These are phyloP conservation scores for human DNA, from an alignment of 2,113 vertebrate genomes.

Conservation along the genomic window DNA sequence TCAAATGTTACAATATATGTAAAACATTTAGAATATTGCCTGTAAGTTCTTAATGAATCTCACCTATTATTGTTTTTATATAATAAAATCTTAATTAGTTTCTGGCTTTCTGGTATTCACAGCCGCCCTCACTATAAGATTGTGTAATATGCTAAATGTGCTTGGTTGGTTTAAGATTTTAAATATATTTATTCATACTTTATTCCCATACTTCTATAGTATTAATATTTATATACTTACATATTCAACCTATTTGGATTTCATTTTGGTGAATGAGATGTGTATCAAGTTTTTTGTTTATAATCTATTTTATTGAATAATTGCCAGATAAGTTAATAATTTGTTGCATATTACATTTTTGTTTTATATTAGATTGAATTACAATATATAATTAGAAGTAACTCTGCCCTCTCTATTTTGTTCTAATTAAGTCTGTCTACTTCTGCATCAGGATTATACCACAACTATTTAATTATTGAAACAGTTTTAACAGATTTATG, in stretches of 20 bases:
- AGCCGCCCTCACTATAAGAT: not conserved
- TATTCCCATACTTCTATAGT: not conserved
- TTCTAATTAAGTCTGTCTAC: not conserved
- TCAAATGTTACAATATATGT: not conserved
- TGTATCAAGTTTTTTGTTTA: not conserved
- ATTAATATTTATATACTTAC: not conserved
- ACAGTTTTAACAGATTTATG: not conserved
- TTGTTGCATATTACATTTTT: not conserved
- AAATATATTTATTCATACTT: not conserved
- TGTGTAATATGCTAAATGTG: not conserved
- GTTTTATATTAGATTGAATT: not conserved
- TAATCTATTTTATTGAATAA: not conserved
- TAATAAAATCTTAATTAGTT: not conserved
- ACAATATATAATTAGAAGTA: not conserved
- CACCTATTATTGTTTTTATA: not conserved
- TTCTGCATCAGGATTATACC: not conserved
- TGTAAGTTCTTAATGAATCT: not conserved
- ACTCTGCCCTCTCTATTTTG: not conserved
- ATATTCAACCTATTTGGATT: not conserved
- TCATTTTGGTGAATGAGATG: not conserved
- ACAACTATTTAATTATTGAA: not conserved
- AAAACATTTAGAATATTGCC: not conserved
- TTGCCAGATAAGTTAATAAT: not conserved
- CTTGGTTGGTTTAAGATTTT: not conserved
- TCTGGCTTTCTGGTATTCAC: not conserved